Conservation (phyloP, 2,113 vertebrate genomes). For the Tichodroma muraria region DNA sequence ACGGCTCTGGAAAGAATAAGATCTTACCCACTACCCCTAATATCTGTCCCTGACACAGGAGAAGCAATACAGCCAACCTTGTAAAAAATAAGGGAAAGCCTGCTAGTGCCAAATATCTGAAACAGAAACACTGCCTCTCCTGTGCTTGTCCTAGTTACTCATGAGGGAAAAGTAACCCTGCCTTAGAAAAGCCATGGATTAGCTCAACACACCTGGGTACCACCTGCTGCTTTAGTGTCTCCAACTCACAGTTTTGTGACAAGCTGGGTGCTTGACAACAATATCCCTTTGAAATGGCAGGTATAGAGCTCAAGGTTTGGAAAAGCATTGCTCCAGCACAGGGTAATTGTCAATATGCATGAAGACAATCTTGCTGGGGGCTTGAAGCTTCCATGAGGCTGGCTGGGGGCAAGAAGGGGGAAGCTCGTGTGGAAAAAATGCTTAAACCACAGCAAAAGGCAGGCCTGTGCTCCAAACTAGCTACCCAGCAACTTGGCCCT, state of each 20-base stretch:
- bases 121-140: not conserved
- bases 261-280: not conserved
- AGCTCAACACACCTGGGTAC: not conserved
- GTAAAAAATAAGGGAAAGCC: not conserved
- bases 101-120: not conserved
- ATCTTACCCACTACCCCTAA: not conserved
- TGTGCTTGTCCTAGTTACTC: not conserved
- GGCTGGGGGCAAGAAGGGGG: not conserved
- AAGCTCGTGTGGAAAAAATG: not conserved
- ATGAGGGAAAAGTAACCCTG: not conserved
- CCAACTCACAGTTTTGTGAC: not conserved
- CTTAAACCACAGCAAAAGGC: not conserved
- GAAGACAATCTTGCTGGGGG: constrained; percentile 14
- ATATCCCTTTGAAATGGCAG: constrained; percentile 7
- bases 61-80: not conserved
- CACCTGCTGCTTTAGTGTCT: constrained; percentile 24
- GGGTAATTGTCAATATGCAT: not conserved
- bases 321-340: not conserved
- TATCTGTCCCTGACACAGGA: not conserved
- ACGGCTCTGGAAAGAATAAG: not conserved
- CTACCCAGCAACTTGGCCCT: not conserved
- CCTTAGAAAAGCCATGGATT: not conserved
- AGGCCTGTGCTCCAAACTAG: not conserved
- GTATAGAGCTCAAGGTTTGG: not conserved
- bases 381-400: no score